These are phyloP conservation scores for Xestia ashworthii DNA, from an alignment of 2,888 invertebrate species.

Conservation along the genomic window DNA sequence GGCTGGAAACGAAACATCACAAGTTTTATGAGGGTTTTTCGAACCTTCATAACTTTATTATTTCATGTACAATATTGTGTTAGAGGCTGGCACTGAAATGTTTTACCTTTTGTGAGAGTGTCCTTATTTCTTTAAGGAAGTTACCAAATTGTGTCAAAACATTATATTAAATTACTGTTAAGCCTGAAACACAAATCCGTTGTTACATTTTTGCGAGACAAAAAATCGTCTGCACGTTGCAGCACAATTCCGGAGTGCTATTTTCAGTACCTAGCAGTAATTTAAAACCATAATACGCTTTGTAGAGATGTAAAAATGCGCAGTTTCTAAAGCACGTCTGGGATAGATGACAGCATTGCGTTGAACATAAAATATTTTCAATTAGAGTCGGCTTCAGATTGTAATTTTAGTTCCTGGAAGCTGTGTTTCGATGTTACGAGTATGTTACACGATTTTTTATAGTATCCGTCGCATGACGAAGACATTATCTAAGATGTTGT, in stretches of 20 bases:
- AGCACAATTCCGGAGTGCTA: neutral
- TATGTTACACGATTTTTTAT: conserved; percentile 12
- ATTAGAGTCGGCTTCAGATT: neutral
- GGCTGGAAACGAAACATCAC: conserved; percentile 34
- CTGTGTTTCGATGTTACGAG: conserved; percentile 2
- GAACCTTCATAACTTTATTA: conserved; percentile 50
- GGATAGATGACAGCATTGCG: conserved; percentile 28
- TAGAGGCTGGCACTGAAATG: neutral
- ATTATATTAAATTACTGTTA: neutral
- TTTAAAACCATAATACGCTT: neutral
- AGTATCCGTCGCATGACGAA: neutral
- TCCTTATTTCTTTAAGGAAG: neutral
- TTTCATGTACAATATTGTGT: conserved; percentile 41
- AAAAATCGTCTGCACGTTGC: neutral
- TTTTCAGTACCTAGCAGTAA: conserved; percentile 9
- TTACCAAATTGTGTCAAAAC: neutral
- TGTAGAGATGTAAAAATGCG: conserved; percentile 9
- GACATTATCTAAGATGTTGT: neutral
- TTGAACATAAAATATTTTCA: conserved; percentile 20
- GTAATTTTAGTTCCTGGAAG: neutral
- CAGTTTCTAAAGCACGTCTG: conserved; percentile 8
- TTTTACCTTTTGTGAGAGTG: neutral
- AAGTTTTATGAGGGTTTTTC: conserved; percentile 38
- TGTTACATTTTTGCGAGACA: neutral
- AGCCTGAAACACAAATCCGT: neutral